Conservation (phyloP, 2,888 invertebrate genomes). For the Sminthurides aquaticus region DNA sequence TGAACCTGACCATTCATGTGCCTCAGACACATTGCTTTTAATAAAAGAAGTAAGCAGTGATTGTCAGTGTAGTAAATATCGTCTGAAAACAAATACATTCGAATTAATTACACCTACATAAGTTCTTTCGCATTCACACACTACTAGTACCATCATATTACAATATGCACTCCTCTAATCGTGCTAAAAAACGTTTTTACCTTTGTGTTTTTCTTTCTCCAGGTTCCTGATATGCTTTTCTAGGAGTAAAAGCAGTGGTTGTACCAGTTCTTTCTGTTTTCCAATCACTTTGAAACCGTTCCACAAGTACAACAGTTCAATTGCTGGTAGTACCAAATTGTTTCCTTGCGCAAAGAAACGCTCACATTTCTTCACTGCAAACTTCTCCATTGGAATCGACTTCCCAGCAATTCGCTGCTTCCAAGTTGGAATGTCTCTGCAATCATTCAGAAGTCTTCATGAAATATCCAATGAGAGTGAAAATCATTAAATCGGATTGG, state of each 20-base stretch:
- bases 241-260: constrained; percentile 44
- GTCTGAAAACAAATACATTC: constrained; percentile 20
- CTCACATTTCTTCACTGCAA: constrained; percentile 75
- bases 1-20: constrained; percentile 68
- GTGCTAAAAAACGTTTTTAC: no score
- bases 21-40: constrained; percentile 75
- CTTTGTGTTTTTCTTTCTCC: constrained; percentile 45
- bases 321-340: constrained; percentile 67
- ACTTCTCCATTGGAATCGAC: constrained; percentile 94
- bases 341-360: constrained; percentile 69
- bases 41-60: constrained; percentile 62
- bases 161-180: no score
- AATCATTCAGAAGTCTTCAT: not conserved
- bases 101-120: no score
- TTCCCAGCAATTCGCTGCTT: constrained; percentile 91
- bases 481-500: no score
- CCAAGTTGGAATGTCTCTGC: constrained; percentile 67
- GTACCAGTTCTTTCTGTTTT: constrained; percentile 55
- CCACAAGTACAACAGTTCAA: constrained; percentile 87
- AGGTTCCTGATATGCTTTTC: constrained; percentile 50
- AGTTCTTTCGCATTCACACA: no score
- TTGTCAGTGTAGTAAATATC: constrained; percentile 58
- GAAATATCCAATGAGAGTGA: not conserved
- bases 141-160: no score
- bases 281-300: constrained; percentile 78